phyloP scores from a whole-genome alignment of 2,888 invertebrate genomes.

The Cephus rjabovi region DNA sequence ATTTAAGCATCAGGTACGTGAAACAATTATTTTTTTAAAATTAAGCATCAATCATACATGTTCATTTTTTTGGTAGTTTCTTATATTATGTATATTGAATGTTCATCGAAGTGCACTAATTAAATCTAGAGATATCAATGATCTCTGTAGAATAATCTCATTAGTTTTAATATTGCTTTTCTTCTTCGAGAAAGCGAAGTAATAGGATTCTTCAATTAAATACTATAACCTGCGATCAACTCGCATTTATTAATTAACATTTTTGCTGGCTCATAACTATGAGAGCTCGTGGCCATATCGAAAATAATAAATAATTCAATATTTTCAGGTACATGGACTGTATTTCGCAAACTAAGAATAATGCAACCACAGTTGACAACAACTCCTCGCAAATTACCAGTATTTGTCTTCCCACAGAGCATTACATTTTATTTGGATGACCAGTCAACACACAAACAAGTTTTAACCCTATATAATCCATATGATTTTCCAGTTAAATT shows the following conservation, averaged over 20 bases:
- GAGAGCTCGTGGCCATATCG: background rate
- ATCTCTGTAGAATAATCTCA: background rate
- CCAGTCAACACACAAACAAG: constrained; percentile 82
- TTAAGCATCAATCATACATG: background rate
- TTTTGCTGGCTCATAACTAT: background rate
- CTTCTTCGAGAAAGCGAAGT: background rate
- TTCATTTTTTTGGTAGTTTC: background rate
- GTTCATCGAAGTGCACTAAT: background rate
- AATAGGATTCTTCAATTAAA: background rate
- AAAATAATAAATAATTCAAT: background rate
- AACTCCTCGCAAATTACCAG: constrained; percentile 74
- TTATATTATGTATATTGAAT: background rate
- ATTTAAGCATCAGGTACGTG: background rate
- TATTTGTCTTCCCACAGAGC: constrained; percentile 84
- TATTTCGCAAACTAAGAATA: constrained; percentile 23
- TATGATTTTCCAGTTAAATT: constrained; percentile 85
- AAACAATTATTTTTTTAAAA: background rate
- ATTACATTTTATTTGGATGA: constrained; percentile 83
- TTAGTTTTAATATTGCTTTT: background rate
- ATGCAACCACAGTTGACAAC: constrained; percentile 41
- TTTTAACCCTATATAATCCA: constrained; percentile 86
- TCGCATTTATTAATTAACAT: background rate
- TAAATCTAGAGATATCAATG: background rate
- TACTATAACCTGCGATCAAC: background rate
- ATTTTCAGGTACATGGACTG: constrained; percentile 41